These are phyloP conservation scores for Mycetomoellerius zeteki DNA, from an alignment of 1,140 invertebrate species.

Conservation along the genomic window DNA sequence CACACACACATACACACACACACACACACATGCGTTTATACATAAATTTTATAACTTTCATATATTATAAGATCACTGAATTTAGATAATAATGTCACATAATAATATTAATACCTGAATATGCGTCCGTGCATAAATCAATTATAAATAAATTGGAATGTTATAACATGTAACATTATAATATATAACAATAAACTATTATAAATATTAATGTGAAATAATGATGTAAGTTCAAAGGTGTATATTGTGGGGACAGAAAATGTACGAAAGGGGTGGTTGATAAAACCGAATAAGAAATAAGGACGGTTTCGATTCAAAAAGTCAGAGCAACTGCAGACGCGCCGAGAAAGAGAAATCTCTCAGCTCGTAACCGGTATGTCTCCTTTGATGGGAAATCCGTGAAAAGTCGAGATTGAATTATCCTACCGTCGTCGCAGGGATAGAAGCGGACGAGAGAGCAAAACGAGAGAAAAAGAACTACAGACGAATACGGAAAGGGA, in stretches of 20 bases:
- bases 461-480: constrained; percentile 46
- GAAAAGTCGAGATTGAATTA: constrained; percentile 78
- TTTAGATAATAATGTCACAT: neutral
- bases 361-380: constrained; percentile 71
- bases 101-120: neutral
- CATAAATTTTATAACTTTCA: neutral
- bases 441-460: constrained; percentile 44
- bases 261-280: neutral
- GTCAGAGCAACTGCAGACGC: constrained; percentile 41
- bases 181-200: constrained; percentile 24
- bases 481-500: constrained; percentile 15
- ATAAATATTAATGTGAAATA: constrained; percentile 30
- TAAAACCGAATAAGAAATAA: constrained; percentile 59
- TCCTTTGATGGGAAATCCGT: constrained; percentile 77
- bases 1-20: no score
- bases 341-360: constrained; percentile 70
- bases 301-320: constrained; percentile 60
- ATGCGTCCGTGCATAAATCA: neutral
- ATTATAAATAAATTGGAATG: neutral
- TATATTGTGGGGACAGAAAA: constrained; percentile 29
- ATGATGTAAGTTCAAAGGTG: constrained; percentile 29
- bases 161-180: neutral
- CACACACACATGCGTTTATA: no score
- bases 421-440: constrained; percentile 66
- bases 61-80: neutral